Evolutionary conservation across 2,797 vertebrate genomes (phyloP), one percentile per base, ranked within the genome.

Genomic region (Esox masquinongy): DNA sequence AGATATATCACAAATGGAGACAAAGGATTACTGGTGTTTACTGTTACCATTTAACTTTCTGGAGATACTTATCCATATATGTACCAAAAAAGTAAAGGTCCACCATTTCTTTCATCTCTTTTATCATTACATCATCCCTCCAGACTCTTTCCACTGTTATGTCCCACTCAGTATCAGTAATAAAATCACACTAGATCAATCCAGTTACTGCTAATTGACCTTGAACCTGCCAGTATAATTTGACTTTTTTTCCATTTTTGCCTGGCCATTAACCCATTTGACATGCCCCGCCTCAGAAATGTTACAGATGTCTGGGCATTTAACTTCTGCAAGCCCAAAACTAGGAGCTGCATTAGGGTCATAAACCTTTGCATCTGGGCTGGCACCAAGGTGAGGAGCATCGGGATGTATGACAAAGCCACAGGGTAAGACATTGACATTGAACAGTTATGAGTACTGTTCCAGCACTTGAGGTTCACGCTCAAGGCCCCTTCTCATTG

Each of bases 281-380:
- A 53, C 64, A 53, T 53, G 73, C 64, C 64, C 47, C 29, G 24
- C 43, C 61, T 64, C 72, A 63, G 72, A 74, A 64, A 47, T 66
- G 59, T 66, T 74, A 64, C 59, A 74, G 34, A 66, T 74, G 43
- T 68, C 73, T 68, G 63, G 43, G 63, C 61, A 74, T 68, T 74
- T 68, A 68, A 74, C 73, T 74, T 74, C 73, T 51, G 26, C 73
- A 51, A 74, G 73, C 47, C 64, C 73, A 66, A 74, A 74, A 74
- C 73, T 66, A 66, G 39, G 36, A 74, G 22, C 39, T 50, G 73
- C 61, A 74, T 68, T 70, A 43, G 29, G 73, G 73, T 74, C 73
- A 74, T 74, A 74, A 68, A 68, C 73, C 73, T 68, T 68, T 67
- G 73, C 49, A 31, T 74, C 43, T 34, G 63, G 39, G 64, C 64